Evolutionary conservation across 1,140 invertebrate genomes (phyloP).

Genomic region (Cherax destructor): DNA sequence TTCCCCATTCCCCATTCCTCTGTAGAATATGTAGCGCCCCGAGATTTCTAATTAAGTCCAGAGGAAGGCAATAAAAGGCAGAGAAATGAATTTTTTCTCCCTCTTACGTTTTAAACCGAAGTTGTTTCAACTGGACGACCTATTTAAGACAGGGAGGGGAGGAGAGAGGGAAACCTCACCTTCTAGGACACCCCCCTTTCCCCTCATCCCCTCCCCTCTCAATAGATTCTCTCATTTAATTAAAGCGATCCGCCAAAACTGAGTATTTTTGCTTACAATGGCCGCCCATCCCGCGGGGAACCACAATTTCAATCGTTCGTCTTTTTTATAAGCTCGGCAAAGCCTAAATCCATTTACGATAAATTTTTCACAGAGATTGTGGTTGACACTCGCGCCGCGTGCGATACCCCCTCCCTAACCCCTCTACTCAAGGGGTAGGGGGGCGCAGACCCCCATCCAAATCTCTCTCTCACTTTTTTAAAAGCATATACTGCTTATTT

Average conservation of each 20-base stretch:
- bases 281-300: slow-evolving; percentile 33
- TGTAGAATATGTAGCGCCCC: too few relatives aligned
- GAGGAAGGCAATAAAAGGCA: too few relatives aligned
- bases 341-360: slow-evolving; percentile 58
- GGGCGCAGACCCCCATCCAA: not conserved
- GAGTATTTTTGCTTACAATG: slow-evolving; percentile 19
- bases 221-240: slow-evolving; percentile 53
- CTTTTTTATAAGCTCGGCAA: slow-evolving; percentile 59
- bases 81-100: too few relatives aligned
- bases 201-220: not conserved
- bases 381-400: slow-evolving; percentile 18
- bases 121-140: too few relatives aligned
- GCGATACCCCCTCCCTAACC: not conserved
- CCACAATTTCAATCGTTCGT: slow-evolving; percentile 49
- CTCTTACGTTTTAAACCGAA: too few relatives aligned
- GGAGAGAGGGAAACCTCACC: too few relatives aligned
- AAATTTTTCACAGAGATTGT: slow-evolving; percentile 58
- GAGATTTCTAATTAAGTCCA: too few relatives aligned
- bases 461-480: not conserved
- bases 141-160: too few relatives aligned
- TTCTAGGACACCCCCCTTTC: not conserved
- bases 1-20: too few relatives aligned
- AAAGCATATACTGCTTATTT: not conserved
- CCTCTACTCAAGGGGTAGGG: not conserved
- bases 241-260: slow-evolving; percentile 55